Base-by-base conservation (phyloP, 2,113 vertebrate species). In the Chaetura pelagica region DNA sequence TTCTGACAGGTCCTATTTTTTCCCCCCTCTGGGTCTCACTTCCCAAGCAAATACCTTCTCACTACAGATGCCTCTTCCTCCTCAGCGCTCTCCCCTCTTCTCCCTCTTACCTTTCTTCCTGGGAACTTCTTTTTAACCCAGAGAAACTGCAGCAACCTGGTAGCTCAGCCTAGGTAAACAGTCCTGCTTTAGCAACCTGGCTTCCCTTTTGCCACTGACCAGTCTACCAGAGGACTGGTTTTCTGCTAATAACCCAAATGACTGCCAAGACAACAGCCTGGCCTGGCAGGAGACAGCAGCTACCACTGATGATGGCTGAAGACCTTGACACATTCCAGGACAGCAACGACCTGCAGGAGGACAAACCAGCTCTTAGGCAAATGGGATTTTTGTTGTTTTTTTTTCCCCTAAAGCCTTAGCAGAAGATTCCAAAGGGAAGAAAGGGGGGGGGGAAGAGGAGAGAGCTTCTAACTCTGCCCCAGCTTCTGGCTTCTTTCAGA, bases 321-420 rank as follows among this genome's bases (percentile, higher is more conserved):
- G 57, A 76, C 54, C 42, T 35, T 13, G 12, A 61, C 42, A 44
- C 3, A 0, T 26, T 61, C 32, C 27, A 54, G 61, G 48, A 83
- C 4, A 71, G 15, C 83, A 68, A 72, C 2, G 14, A 46, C 24
- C 72, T 59, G 40, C 85, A 71, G 81, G 72, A 75, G 51, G 30
- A 81, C 83, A 86, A n/a, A 86, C 8, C 49, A 91, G 34, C 68
- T 72, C 49, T n/a, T 23, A 61, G 27, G 35, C 34, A 82, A 80
- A 87, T 0, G 35, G 46, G 38, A 12, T 34, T 34, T 34, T 32
- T 34, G 32, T 11, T 32, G 23, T 35, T 32, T 34, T 40, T 11
- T 34, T 27, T 9, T 0, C 0, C 40, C 35, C 35, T 4, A 40
- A 63, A 49, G 46, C 3, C 13, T 66, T 44, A 40, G 2, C 44